Evolutionary conservation across 1,140 invertebrate species (phyloP).

Genomic region (Parapsyche elsis): DNA sequence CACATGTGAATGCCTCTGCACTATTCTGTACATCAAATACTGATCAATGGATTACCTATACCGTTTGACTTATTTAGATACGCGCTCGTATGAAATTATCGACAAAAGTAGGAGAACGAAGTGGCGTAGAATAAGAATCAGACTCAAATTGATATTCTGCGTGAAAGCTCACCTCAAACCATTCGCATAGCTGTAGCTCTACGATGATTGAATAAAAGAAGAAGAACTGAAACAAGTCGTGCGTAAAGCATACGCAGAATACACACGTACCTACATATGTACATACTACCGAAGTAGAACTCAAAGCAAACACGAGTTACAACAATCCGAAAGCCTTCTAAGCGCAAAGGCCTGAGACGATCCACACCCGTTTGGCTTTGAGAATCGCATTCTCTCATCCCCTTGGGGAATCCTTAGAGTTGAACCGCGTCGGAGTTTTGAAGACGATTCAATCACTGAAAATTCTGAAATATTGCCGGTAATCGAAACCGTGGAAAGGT

Average conservation of each 20-base stretch:
- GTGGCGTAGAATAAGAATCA: background rate
- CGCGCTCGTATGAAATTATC: too few species aligned
- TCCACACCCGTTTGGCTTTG: background rate
- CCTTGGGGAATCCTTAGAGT: background rate
- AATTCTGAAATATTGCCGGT: conserved; percentile 45
- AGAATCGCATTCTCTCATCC: background rate
- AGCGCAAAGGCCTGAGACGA: background rate
- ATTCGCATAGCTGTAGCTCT: background rate
- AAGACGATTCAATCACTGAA: conserved; percentile 42
- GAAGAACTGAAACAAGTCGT: conserved; percentile 5
- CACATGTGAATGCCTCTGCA: too few species aligned
- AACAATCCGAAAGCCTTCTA: conserved; percentile 21
- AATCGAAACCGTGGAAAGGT: conserved; percentile 37
- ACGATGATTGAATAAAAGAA: conserved; percentile 53
- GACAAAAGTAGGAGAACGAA: background rate
- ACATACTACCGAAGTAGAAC: conserved; percentile 4
- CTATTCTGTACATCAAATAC: too few species aligned
- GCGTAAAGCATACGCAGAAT: conserved; percentile 37
- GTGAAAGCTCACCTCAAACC: background rate
- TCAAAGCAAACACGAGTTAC: conserved; percentile 47
- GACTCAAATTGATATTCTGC: conserved; percentile 50
- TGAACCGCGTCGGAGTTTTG: background rate
- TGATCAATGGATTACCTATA: too few species aligned
- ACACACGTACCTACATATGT: background rate
- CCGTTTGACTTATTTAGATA: too few species aligned